These are phyloP conservation scores for Paralichthys olivaceus DNA, from an alignment of 2,113 vertebrate species.

Conservation along the genomic window DNA sequence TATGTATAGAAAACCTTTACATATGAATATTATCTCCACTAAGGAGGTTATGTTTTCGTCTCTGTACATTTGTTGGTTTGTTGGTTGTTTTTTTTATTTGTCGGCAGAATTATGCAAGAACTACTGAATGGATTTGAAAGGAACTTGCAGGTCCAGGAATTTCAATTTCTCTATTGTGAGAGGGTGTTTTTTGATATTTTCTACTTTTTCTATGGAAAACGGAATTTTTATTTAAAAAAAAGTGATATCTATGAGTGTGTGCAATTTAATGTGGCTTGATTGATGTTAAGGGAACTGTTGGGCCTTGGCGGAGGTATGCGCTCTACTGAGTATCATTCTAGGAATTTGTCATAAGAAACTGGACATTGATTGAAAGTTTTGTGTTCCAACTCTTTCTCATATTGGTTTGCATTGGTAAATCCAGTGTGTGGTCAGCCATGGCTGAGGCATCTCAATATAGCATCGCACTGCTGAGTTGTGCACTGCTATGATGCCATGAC, in stretches of 20 bases:
- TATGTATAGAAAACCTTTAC: neutral
- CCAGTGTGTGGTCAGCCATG: neutral
- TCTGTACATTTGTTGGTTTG: too few relatives aligned
- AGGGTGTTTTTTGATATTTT: too few relatives aligned
- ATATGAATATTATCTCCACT: neutral
- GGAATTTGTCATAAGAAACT: slow-evolving; percentile 1
- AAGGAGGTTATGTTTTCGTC: too few relatives aligned
- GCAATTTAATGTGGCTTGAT: too few relatives aligned
- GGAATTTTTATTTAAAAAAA: neutral
- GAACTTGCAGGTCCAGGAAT: neutral
- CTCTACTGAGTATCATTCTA: too few relatives aligned
- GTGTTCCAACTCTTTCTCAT: neutral
- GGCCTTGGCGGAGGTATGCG: too few relatives aligned
- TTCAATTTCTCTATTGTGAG: too few relatives aligned
- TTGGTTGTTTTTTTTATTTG: too few relatives aligned
- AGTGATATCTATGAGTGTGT: too few relatives aligned
- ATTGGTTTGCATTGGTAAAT: neutral
- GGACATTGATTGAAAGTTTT: neutral
- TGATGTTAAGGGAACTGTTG: too few relatives aligned
- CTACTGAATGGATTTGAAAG: neutral
- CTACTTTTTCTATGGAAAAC: too few relatives aligned
- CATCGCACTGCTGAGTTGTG: slow-evolving; percentile 1
- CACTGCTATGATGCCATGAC: neutral
- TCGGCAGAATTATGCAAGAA: neutral
- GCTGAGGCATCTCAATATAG: neutral